phyloP scores from a whole-genome alignment of 2,113 vertebrate genomes.

The Saccopteryx leptura region DNA sequence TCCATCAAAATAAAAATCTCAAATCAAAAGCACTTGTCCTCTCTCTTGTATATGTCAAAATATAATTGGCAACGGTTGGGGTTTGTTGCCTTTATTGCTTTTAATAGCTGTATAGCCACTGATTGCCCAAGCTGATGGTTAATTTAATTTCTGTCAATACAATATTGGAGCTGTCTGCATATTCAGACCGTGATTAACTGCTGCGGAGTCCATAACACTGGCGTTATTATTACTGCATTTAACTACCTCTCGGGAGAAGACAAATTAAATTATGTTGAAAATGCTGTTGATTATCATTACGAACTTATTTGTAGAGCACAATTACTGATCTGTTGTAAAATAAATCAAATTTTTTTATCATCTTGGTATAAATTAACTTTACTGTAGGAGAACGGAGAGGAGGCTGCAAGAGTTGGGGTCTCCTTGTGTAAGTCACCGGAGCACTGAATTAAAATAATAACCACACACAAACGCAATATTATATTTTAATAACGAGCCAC shows the following conservation, averaged over 20 bases:
- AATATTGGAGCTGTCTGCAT: constrained; percentile 95
- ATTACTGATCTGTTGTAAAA: constrained; percentile 96
- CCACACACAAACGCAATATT: constrained; percentile 83
- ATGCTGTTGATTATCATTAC: constrained; percentile 95
- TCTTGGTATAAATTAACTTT: constrained; percentile 92
- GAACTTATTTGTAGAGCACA: constrained; percentile 95
- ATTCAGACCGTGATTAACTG: constrained; percentile 94
- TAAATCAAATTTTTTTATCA: constrained; percentile 96
- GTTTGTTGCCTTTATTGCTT: constrained; percentile 94
- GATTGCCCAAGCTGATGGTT: constrained; percentile 94
- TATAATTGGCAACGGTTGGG: constrained; percentile 91
- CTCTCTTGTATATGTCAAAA: constrained; percentile 91
- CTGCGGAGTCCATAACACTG: constrained; percentile 92
- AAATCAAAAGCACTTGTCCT: constrained; percentile 90
- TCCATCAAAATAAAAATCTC: constrained; percentile 86
- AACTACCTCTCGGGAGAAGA: constrained; percentile 94
- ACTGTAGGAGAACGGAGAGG: constrained; percentile 87
- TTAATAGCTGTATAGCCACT: constrained; percentile 93
- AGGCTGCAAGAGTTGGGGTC: constrained; percentile 86
- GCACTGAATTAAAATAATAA: constrained; percentile 89
- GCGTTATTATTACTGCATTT: constrained; percentile 94
- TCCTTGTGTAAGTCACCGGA: constrained; percentile 85
- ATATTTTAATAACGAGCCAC: constrained; percentile 89
- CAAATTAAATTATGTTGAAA: constrained; percentile 96
- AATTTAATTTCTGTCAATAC: constrained; percentile 96